phyloP scores from a whole-genome alignment of 2,113 vertebrate genomes.

The Atractosteus spatula region DNA sequence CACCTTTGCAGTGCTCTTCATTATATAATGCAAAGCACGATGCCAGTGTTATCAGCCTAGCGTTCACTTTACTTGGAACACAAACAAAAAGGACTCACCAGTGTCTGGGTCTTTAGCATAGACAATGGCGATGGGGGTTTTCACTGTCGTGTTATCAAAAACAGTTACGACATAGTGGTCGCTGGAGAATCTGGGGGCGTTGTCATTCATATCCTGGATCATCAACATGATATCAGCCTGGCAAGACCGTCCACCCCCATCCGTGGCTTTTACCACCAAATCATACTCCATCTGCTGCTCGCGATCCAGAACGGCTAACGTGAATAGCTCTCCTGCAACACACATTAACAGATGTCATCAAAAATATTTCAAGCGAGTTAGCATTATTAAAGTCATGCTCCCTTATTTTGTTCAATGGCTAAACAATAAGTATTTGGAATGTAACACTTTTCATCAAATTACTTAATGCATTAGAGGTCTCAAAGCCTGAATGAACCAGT shows the following conservation, averaged over 20 bases:
- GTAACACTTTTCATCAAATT: no score
- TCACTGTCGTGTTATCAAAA: constrained; percentile 90
- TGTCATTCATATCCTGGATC: constrained; percentile 89
- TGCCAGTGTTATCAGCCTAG: no score
- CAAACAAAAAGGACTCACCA: constrained; percentile 56
- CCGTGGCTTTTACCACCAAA: constrained; percentile 83
- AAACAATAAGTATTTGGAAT: no score
- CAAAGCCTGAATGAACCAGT: no score
- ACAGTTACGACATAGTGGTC: constrained; percentile 82
- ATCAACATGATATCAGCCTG: constrained; percentile 78
- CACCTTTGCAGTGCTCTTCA: no score
- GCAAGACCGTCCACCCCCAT: constrained; percentile 88
- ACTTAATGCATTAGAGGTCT: no score
- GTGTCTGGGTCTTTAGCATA: constrained; percentile 88
- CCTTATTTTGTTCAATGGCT: no score
- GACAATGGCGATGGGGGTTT: constrained; percentile 84
- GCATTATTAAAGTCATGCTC: no score
- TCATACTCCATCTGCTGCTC: constrained; percentile 72
- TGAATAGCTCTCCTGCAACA: constrained; percentile 80
- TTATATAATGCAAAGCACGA: no score
- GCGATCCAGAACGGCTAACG: constrained; percentile 74
- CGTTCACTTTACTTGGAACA: background rate
- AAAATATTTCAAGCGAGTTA: background rate
- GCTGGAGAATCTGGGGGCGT: constrained; percentile 80
- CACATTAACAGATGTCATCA: background rate